Evolutionary conservation across 2,888 invertebrate species (phyloP).

Genomic region (Embidobia sp.): DNA sequence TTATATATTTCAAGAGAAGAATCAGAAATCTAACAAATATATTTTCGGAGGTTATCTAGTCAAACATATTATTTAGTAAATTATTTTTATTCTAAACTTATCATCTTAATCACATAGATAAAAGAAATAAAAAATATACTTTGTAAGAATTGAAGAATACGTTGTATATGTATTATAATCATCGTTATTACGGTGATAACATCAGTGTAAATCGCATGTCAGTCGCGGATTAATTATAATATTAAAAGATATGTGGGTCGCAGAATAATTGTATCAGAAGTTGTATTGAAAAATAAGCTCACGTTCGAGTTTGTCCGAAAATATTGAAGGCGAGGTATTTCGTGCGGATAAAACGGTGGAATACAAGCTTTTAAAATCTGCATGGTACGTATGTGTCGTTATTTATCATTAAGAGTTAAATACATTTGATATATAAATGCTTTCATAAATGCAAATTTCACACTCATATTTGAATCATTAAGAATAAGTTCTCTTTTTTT

Average conservation of each 20-base stretch:
- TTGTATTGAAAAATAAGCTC: constrained; percentile 38
- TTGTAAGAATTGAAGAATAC: background rate
- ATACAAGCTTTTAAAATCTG: constrained; percentile 32
- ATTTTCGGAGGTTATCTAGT: too few species aligned
- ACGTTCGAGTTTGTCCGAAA: constrained; percentile 18
- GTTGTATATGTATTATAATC: background rate
- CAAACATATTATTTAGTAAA: too few species aligned
- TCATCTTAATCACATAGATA: too few species aligned
- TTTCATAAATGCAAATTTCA: constrained; percentile 49
- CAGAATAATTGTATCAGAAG: constrained; percentile 30
- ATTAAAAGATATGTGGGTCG: constrained; percentile 46
- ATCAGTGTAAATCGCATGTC: constrained; percentile 10
- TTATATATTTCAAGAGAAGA: too few species aligned
- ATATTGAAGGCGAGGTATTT: constrained; percentile 29
- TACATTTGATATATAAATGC: constrained; percentile 27
- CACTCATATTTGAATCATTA: constrained; percentile 18
- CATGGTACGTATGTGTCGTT: constrained; percentile 7
- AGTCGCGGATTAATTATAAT: constrained; percentile 26
- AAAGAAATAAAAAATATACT: background rate
- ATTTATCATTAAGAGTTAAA: constrained; percentile 29
- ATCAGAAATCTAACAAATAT: too few species aligned
- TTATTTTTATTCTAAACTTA: too few species aligned
- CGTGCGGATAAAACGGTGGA: constrained; percentile 18
- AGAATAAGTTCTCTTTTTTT: constrained; percentile 1
- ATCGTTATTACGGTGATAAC: background rate